Conservation (phyloP, 2,113 vertebrate species). For the Xyrauchen texanus region DNA sequence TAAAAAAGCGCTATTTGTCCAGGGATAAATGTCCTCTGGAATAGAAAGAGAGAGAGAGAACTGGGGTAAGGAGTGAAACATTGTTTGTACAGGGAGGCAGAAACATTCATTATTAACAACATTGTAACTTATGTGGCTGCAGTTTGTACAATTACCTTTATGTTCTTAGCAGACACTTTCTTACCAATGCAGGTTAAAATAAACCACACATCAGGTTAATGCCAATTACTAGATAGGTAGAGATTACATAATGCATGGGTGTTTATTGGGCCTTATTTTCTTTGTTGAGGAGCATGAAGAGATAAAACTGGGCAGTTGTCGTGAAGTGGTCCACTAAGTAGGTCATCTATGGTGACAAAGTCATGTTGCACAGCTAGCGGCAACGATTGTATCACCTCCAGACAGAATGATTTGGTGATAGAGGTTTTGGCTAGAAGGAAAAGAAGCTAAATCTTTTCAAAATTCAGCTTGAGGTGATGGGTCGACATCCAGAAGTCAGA, state of each 20-base stretch:
- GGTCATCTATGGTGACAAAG: neutral
- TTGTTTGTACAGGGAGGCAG: constrained; percentile 39
- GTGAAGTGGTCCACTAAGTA: neutral
- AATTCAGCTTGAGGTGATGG: neutral
- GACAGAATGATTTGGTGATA: neutral
- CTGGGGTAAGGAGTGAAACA: constrained; percentile 53
- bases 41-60: neutral
- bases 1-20: constrained; percentile 76
- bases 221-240: neutral
- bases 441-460: neutral
- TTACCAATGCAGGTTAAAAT: neutral
- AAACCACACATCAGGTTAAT: neutral
- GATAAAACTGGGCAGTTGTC: neutral
- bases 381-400: neutral
- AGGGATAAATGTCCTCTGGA: constrained; percentile 67
- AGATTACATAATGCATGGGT: neutral
- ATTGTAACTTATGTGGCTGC: neutral
- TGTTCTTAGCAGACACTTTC: constrained; percentile 1
- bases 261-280: neutral
- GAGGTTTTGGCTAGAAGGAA: neutral
- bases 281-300: neutral
- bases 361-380: neutral
- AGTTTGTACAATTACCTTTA: neutral
- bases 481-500: neutral
- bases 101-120: neutral